Percentiles rank a stretch among this genome's conserved stretches.
phyloP scores from a whole-genome alignment of 2,113 vertebrate species.

The Prunella himalayana region DNA sequence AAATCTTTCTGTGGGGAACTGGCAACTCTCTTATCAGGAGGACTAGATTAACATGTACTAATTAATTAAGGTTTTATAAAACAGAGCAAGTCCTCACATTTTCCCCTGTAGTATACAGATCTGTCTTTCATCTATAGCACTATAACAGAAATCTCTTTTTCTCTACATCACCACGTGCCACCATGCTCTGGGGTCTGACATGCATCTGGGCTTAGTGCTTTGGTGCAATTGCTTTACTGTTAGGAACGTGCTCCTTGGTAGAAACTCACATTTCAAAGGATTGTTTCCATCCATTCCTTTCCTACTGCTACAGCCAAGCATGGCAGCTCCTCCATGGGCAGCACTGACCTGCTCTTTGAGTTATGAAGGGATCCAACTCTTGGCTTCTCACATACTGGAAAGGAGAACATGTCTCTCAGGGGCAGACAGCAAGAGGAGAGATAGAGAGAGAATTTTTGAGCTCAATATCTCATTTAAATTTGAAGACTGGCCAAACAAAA shows the following conservation, averaged over 20 bases:
- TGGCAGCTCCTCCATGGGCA: not conserved
- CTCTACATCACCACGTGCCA: not conserved
- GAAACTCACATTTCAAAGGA: not conserved
- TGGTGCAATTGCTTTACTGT: not conserved
- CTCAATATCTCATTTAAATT: not conserved
- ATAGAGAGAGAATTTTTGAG: not conserved
- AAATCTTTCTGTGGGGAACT: not conserved
- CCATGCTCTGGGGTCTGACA: not conserved
- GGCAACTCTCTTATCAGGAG: not conserved
- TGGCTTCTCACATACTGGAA: not conserved
- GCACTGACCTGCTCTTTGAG: not conserved
- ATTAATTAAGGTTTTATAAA: not conserved
- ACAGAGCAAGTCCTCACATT: not conserved
- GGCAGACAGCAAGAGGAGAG: fast-evolving
- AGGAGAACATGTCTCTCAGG: not conserved
- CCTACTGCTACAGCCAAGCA: not conserved
- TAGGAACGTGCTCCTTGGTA: not conserved
- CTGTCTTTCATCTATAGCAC: not conserved
- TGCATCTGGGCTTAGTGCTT: not conserved
- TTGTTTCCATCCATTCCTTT: not conserved
- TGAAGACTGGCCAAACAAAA: not conserved
- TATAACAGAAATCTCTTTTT: not conserved
- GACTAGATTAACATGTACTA: not conserved
- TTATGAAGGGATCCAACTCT: not conserved
- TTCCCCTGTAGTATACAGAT: not conserved